Conservation (phyloP, 2,113 vertebrate genomes). For the Sinocyclocheilus grahami region DNA sequence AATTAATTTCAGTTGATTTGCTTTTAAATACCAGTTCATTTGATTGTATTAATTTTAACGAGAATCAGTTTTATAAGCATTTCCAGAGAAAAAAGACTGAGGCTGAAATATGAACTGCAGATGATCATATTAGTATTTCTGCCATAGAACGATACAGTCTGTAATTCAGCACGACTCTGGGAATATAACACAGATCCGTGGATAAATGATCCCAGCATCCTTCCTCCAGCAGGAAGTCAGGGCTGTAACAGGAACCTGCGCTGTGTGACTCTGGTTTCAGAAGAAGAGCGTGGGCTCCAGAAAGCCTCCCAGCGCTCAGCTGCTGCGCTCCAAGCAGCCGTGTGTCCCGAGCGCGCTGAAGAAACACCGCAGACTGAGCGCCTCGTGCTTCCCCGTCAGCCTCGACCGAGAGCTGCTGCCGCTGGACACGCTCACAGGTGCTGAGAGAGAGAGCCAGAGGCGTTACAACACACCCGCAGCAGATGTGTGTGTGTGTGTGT, state of each 20-base stretch:
- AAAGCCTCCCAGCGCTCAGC: constrained; percentile 75
- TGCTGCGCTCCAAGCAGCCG: constrained; percentile 87
- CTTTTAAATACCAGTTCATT: too few species aligned
- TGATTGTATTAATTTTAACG: too few species aligned
- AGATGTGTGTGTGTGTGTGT: too few species aligned
- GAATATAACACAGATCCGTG: constrained; percentile 16
- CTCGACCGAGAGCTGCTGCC: constrained; percentile 91
- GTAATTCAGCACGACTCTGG: neutral
- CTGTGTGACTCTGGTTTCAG: constrained; percentile 63
- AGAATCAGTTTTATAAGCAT: too few species aligned
- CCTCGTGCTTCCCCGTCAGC: constrained; percentile 86
- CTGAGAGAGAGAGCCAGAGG: too few species aligned
- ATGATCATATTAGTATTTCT: too few species aligned
- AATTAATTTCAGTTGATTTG: too few species aligned
- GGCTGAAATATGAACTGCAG: too few species aligned
- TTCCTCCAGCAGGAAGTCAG: constrained; percentile 50
- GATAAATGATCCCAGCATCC: constrained; percentile 51
- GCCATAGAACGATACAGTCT: too few species aligned
- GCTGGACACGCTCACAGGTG: constrained; percentile 88
- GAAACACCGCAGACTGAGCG: constrained; percentile 89
- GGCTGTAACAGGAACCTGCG: constrained; percentile 64
- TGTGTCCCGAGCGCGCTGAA: constrained; percentile 79
- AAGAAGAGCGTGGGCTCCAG: constrained; percentile 80
- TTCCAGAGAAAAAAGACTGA: too few species aligned
- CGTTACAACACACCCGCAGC: too few species aligned